Conservation (phyloP, 1,140 invertebrate species). For the Trichonephila inaurata region DNA sequence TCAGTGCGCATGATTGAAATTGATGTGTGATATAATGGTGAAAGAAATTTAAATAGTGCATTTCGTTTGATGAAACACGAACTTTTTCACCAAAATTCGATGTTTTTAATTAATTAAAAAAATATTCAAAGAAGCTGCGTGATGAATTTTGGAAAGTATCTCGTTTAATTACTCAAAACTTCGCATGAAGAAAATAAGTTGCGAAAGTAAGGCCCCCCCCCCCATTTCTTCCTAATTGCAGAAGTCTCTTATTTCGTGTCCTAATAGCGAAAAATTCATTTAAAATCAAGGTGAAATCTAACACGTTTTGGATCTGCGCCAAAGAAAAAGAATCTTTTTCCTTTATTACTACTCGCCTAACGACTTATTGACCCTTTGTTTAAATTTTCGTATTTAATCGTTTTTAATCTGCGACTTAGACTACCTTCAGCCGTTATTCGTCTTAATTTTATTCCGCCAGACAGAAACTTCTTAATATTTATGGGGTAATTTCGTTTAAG, state of each 20-base stretch:
- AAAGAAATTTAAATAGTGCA: no score
- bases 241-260: neutral
- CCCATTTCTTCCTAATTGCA: neutral
- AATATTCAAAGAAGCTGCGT: no score
- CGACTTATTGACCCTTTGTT: neutral
- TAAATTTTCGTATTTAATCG: neutral
- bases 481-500: neutral
- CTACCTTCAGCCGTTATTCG: neutral
- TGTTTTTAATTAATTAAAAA: no score
- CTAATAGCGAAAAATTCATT: neutral
- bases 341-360: neutral
- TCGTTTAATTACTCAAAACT: no score
- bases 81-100: no score
- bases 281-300: neutral
- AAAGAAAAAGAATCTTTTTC: neutral
- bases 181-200: no score
- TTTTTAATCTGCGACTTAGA: neutral
- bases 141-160: no score
- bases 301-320: neutral
- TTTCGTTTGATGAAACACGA: no score
- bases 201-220: no score
- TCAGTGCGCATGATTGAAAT: no score
- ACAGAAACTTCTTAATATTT: neutral
- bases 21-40: no score
- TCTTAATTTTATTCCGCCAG: neutral